Evolutionary conservation across 2,888 invertebrate species (phyloP).

Genomic region (Dinocampus coccinellae): DNA sequence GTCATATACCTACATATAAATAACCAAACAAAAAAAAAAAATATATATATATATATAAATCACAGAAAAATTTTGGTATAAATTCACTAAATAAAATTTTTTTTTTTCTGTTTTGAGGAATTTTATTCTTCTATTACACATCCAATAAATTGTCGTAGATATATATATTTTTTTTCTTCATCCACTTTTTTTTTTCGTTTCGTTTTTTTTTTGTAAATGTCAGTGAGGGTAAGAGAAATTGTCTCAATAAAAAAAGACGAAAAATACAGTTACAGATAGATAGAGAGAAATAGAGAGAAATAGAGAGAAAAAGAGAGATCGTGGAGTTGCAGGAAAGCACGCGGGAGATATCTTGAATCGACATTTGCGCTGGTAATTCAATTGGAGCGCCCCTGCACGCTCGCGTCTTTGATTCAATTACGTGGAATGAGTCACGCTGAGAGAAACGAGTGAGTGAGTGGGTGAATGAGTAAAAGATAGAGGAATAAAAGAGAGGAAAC

Average conservation of each 20-base stretch:
- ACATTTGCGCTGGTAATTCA: slow-evolving; percentile 67
- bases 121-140: no score
- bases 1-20: neutral
- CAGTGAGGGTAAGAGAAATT: no score
- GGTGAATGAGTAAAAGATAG: neutral
- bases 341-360: slow-evolving; percentile 62
- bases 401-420: slow-evolving; percentile 66
- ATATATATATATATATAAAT: no score
- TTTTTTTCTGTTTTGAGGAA: neutral
- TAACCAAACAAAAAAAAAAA: no score
- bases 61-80: no score
- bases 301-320: slow-evolving; percentile 30
- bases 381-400: slow-evolving; percentile 60
- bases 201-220: no score
- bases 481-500: neutral
- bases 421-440: slow-evolving; percentile 56
- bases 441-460: slow-evolving; percentile 9
- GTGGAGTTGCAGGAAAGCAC: slow-evolving; percentile 13
- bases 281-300: slow-evolving; percentile 18
- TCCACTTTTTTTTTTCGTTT: neutral
- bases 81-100: neutral
- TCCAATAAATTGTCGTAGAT: no score
- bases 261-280: no score
- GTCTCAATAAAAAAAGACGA: no score
- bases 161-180: neutral